These are phyloP conservation scores for Lophius americanus DNA, from an alignment of 2,797 vertebrate species.

Conservation along the genomic window DNA sequence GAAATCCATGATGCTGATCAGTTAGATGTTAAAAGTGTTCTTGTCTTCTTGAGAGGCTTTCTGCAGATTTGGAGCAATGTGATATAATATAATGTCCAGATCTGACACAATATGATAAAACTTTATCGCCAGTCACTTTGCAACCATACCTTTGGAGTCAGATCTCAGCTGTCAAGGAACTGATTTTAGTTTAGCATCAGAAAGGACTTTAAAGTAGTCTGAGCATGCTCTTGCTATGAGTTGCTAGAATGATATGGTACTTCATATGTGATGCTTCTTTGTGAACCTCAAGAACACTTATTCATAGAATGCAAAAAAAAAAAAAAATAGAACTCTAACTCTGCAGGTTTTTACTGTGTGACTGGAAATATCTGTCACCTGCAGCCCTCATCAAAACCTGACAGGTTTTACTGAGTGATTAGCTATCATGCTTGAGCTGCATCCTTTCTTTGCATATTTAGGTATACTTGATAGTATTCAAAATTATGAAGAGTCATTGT, in stretches of 20 bases:
- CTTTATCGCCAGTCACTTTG: too few relatives aligned
- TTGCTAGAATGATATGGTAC: background rate
- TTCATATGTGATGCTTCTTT: slow-evolving; percentile 8
- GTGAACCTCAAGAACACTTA: background rate
- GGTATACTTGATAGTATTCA: too few relatives aligned
- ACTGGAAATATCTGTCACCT: background rate
- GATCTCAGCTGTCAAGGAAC: too few relatives aligned
- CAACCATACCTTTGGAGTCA: too few relatives aligned
- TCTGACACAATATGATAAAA: too few relatives aligned
- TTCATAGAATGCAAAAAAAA: background rate
- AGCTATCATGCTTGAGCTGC: too few relatives aligned
- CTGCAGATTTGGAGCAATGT: background rate
- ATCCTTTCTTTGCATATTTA: too few relatives aligned
- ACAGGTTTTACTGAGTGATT: slow-evolving; percentile 19
- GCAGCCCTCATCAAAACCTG: slow-evolving; percentile 4
- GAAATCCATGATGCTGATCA: too few relatives aligned
- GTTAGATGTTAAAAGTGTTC: background rate
- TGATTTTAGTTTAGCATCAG: too few relatives aligned
- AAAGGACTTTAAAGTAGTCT: too few relatives aligned
- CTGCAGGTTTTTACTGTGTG: slow-evolving; percentile 10
- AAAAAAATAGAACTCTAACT: slow-evolving; percentile 2
- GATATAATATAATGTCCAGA: background rate
- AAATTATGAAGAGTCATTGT: too few relatives aligned
- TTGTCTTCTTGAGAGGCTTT: background rate
- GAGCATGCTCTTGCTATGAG: too few relatives aligned